phyloP scores from a whole-genome alignment of 2,113 vertebrate genomes.

The Crocuta crocuta region DNA sequence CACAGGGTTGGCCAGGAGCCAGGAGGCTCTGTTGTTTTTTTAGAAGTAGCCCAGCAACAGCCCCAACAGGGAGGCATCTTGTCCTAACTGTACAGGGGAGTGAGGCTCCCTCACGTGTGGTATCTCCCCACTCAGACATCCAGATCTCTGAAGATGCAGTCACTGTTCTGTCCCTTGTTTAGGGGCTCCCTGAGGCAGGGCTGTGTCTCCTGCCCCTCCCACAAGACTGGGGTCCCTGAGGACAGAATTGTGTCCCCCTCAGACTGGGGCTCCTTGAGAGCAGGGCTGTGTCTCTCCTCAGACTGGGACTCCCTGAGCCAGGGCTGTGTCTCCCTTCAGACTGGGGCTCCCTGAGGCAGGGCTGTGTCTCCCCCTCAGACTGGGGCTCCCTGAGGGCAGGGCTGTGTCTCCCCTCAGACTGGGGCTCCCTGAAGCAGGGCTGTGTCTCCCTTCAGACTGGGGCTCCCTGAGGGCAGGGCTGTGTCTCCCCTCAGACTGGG shows the following conservation, averaged over 20 bases:
- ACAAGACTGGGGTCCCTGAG: not conserved
- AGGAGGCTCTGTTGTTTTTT: not conserved
- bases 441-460: not conserved
- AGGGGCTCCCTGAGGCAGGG: not conserved
- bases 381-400: too few relatives aligned
- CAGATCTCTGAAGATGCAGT: not conserved
- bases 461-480: not conserved
- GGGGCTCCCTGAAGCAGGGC: too few relatives aligned
- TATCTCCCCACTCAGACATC: not conserved
- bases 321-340: too few relatives aligned
- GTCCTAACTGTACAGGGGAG: not conserved
- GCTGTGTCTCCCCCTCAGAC: too few relatives aligned
- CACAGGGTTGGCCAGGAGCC: not conserved
- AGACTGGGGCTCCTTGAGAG: too few relatives aligned
- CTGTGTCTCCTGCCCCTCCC: too few relatives aligned
- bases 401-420: too few relatives aligned
- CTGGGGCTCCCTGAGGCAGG: too few relatives aligned
- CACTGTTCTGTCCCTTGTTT: not conserved
- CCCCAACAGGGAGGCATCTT: not conserved
- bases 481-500: not conserved
- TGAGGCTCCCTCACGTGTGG: not conserved
- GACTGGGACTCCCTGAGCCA: too few relatives aligned
- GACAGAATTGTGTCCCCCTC: too few relatives aligned
- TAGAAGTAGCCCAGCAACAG: not conserved
- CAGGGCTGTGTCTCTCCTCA: too few relatives aligned